Evolutionary conservation across 2,888 invertebrate species (phyloP).

Genomic region (Coenonympha arcania): DNA sequence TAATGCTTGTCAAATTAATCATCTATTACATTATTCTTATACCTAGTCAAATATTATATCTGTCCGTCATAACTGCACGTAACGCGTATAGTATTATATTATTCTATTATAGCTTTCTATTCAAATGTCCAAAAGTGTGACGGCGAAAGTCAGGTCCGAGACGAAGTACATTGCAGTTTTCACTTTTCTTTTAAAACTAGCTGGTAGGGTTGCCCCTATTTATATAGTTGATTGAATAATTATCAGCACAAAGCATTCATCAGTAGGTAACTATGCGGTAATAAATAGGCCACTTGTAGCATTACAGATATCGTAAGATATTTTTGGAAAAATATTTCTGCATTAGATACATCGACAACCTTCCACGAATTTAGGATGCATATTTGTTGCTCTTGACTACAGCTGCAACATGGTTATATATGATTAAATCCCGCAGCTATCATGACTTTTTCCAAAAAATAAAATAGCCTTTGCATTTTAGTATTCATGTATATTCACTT

Average conservation of each 20-base stretch:
- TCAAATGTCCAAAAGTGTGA: slow-evolving; percentile 53
- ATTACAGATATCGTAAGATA: no score
- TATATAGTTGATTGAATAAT: not conserved
- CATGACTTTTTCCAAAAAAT: no score
- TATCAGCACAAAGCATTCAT: not conserved
- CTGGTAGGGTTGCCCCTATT: not conserved
- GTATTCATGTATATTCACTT: no score
- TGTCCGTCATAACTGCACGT: slow-evolving; percentile 16
- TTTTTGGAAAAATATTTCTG: no score
- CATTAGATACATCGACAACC: no score
- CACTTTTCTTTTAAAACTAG: slow-evolving; percentile 40
- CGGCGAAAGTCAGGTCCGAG: slow-evolving; percentile 46
- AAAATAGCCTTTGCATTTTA: no score
- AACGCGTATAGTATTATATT: not conserved
- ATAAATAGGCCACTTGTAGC: no score
- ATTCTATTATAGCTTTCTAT: slow-evolving; percentile 46
- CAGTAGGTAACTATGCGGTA: no score
- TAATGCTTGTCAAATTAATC: not conserved
- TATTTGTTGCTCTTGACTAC: no score
- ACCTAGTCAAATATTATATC: slow-evolving; percentile 14
- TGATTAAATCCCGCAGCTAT: no score
- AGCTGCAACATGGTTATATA: no score
- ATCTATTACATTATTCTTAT: slow-evolving; percentile 2
- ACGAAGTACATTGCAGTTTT: slow-evolving; percentile 34
- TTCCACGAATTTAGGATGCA: no score